phyloP scores from a whole-genome alignment of 2,888 invertebrate genomes.

The Crocallis elinguaria region DNA sequence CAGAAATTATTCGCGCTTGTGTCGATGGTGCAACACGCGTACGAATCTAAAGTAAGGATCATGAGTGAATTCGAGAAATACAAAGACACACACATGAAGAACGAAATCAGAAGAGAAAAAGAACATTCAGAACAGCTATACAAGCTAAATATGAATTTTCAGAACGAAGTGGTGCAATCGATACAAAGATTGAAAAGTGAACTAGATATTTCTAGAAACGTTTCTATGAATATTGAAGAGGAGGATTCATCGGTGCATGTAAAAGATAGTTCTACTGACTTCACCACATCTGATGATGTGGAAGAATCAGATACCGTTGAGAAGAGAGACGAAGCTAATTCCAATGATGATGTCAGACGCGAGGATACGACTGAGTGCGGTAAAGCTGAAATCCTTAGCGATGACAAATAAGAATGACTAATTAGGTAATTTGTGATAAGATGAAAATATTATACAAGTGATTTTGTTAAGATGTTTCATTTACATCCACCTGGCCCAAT shows the following conservation, averaged over 20 bases:
- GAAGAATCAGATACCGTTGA: constrained; percentile 28
- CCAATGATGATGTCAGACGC: constrained; percentile 35
- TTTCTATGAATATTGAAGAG: constrained; percentile 54
- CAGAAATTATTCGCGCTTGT: constrained; percentile 73
- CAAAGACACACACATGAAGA: constrained; percentile 74
- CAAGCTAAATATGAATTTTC: constrained; percentile 78
- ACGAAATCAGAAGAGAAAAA: constrained; percentile 71
- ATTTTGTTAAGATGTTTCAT: constrained; percentile 21
- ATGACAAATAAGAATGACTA: constrained; percentile 31
- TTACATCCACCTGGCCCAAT: neutral
- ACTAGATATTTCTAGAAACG: constrained; percentile 68
- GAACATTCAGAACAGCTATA: constrained; percentile 78
- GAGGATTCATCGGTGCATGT: constrained; percentile 35
- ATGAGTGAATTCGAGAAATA: constrained; percentile 77
- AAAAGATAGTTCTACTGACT: constrained; percentile 63
- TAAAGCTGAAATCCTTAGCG: constrained; percentile 11
- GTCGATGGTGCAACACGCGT: constrained; percentile 77
- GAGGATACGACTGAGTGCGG: constrained; percentile 20
- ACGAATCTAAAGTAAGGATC: constrained; percentile 77
- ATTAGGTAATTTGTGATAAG: constrained; percentile 34
- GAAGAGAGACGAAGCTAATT: constrained; percentile 32
- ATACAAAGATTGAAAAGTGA: constrained; percentile 76
- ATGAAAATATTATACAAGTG: constrained; percentile 15
- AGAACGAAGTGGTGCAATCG: constrained; percentile 75
- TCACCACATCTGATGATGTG: constrained; percentile 53